Evolutionary conservation across 2,113 vertebrate species (phyloP), one percentile per base, ranked within the genome.

Genomic region (Pyrgilauda ruficollis): DNA sequence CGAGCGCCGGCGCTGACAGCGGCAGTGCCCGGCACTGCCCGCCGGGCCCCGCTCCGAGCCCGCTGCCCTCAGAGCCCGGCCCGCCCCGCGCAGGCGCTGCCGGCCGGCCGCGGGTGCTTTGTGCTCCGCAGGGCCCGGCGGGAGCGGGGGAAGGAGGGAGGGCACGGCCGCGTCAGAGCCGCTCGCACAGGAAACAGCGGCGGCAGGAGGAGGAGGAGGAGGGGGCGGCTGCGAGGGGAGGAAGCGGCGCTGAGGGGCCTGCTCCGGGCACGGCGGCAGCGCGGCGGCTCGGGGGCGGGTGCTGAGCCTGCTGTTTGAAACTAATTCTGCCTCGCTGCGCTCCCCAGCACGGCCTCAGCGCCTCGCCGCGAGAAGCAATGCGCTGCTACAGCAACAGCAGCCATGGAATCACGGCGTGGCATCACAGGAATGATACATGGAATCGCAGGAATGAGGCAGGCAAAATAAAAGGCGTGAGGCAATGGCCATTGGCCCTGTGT

Each of bases 51-150:
- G 43, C n/a, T 55, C 67, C 37, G 19, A 24, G 24, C 31, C 55
- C 80, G 77, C 41, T 15, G 41, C 77, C 49, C 26, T 7, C 18
- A n/a, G 22, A 8, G n/a, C 41, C 28, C 61, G 82, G 61, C 70
- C 83, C 83, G 70, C 83, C 83, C 83, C 83, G 83, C 83, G 83
- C 83, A 85, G 43, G 83, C 83, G 83, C 83, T 1, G 43, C 97
- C 97, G 98, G 97, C 97, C 97, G 97, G 22, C 50, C 69, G 11
- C 8, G 89, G 94, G 97, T 97, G 96, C 98, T 98, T 98, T 94
- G 97, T 94, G 97, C 97, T 62, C 97, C 95, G 97, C 96, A 96
- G 97, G 98, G 97, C 97, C 96, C 97, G 95, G 52, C 70, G 5
- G 11, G 26, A 26, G 37, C 37, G 47, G 68, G 27, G 53, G 53